Evolutionary conservation across 2,797 vertebrate genomes (phyloP).

Genomic region (Acanthiza pusilla): DNA sequence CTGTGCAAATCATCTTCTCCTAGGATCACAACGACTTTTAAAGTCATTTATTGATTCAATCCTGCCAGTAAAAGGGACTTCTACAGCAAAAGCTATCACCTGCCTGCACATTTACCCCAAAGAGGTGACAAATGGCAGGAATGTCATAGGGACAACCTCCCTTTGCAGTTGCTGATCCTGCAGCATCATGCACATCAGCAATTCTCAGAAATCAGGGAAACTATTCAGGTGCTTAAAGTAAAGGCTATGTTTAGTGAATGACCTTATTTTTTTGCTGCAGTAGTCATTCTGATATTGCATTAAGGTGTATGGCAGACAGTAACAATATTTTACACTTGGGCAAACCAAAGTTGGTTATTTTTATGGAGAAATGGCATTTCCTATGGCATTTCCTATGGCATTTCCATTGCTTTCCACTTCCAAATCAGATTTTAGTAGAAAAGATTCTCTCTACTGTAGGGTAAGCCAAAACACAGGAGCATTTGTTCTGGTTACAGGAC

Average conservation of each 20-base stretch:
- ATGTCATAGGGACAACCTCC: neutral
- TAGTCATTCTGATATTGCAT: neutral
- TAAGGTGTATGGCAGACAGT: neutral
- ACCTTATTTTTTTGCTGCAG: neutral
- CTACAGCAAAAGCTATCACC: neutral
- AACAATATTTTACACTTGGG: neutral
- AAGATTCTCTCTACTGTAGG: neutral
- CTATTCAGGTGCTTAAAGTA: neutral
- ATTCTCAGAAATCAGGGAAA: neutral
- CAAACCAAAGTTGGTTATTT: neutral
- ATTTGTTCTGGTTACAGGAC: neutral
- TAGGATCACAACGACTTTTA: neutral
- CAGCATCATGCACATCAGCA: neutral
- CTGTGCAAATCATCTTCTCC: neutral
- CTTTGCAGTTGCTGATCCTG: neutral
- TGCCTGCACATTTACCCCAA: neutral
- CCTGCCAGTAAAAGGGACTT: neutral
- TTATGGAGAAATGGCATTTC: neutral
- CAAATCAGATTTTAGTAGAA: neutral
- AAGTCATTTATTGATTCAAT: constrained; percentile 1
- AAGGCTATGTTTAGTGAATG: neutral
- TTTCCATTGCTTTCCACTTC: neutral
- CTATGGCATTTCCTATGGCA: neutral
- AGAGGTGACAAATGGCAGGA: neutral
- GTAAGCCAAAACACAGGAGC: neutral